phyloP scores from a whole-genome alignment of 2,113 vertebrate genomes.

The Saccopteryx leptura region DNA sequence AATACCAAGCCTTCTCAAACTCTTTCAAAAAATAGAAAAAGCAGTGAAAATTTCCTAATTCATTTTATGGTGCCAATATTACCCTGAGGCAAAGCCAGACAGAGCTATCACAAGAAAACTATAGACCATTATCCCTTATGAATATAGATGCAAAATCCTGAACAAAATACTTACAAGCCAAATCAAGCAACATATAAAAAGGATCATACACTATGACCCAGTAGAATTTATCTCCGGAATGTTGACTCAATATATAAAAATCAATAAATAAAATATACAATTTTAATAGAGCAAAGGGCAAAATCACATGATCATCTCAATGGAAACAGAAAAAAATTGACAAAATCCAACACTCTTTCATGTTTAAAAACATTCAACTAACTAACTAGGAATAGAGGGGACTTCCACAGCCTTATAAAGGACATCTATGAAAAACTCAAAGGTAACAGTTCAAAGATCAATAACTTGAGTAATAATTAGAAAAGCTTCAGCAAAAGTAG shows the following conservation, averaged over 20 bases:
- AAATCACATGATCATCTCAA: neutral
- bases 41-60: neutral
- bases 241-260: neutral
- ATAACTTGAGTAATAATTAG: neutral
- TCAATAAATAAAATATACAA: neutral
- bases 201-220: neutral
- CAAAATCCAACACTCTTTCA: neutral
- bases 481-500: neutral
- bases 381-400: neutral
- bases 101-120: neutral
- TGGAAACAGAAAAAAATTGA: neutral
- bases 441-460: neutral
- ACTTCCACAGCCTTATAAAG: neutral
- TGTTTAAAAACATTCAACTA: neutral
- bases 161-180: neutral
- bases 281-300: neutral
- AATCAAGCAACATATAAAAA: neutral
- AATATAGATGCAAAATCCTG: neutral
- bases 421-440: neutral
- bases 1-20: neutral
- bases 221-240: neutral
- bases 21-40: neutral
- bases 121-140: neutral
- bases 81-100: neutral
- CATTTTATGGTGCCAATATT: neutral